Evolutionary conservation across 2,113 vertebrate genomes (phyloP).

Genomic region (Thamnophis sirtalis): DNA sequence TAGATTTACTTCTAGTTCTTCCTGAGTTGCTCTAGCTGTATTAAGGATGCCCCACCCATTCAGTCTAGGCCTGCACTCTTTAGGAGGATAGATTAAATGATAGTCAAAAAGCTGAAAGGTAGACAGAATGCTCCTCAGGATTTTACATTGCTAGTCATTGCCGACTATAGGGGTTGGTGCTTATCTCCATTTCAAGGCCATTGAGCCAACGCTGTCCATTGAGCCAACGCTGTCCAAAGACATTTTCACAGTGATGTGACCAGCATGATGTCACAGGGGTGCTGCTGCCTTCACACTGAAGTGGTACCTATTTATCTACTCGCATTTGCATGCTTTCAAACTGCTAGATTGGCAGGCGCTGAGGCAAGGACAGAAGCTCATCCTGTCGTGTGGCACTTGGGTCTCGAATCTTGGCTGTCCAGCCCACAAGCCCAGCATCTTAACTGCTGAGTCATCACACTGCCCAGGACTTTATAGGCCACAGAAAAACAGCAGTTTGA

Average conservation of each 20-base stretch:
- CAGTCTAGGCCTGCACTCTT: neutral
- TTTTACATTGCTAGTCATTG: neutral
- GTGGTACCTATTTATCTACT: neutral
- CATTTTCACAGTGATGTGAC: neutral
- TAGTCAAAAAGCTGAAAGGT: neutral
- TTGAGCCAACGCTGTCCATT: neutral
- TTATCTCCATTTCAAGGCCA: neutral
- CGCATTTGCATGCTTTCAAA: too few species aligned
- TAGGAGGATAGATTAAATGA: neutral
- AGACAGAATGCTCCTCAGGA: neutral
- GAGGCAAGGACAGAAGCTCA: neutral
- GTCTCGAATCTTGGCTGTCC: neutral
- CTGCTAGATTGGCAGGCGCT: neutral
- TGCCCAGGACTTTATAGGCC: neutral
- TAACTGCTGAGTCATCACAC: neutral
- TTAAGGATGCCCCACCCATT: neutral
- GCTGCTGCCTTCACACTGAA: neutral
- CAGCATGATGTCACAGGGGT: neutral
- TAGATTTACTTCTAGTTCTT: neutral
- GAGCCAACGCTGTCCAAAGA: neutral
- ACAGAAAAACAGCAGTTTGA: neutral
- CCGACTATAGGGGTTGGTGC: neutral
- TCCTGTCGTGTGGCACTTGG: neutral
- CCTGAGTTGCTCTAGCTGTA: neutral
- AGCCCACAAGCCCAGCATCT: neutral